Base-by-base conservation (phyloP, 1,140 invertebrate species). In the Brachionus koreanus region DNA sequence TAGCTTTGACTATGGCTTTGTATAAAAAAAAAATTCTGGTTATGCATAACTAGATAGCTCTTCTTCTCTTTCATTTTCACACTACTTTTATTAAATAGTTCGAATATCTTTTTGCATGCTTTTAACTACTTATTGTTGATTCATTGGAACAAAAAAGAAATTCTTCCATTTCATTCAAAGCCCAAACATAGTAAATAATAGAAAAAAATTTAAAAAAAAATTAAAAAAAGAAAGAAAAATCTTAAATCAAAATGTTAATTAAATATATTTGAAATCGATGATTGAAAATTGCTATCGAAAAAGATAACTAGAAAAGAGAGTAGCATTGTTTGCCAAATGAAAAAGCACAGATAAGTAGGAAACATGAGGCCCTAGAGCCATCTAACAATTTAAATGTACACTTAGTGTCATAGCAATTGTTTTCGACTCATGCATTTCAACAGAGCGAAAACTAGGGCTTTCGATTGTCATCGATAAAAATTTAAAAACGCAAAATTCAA, bases 381-480 rank as follows among this genome's bases (percentile, higher is more conserved):
- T 16, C 65, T 57, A 57, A 19, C 49, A n/a, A 57, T 57, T 57
- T 57, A 6, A 57, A 57, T 57, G 49, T 57, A 57, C 49, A 57
- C 49, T 57, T 23, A 57, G 49, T 57, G 49, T 57, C 49, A 57
- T 57, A 9, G 19, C 16, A 57, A 23, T 57, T 57, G 49, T 57
- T 57, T 57, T 57, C 19, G 49, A 57, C 49, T 57, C 49, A 57
- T 57, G 49, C 49, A 57, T 57, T 57, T 57, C 49, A 57, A 23
- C 49, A 57, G 49, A 57, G 49, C 49, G 49, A 69, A 69, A 69
- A 69, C 65, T 69, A 69, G 65, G 65, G 37, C 65, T 69, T 69
- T 69, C 33, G 37, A 69, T 69, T 69, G 65, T 69, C 65, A 69
- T 69, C 65, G 65, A 69, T 69, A 39, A 39, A 69, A 69, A 69